Evolutionary conservation across 1,140 invertebrate species (phyloP).

Genomic region (Platyura marginata): DNA sequence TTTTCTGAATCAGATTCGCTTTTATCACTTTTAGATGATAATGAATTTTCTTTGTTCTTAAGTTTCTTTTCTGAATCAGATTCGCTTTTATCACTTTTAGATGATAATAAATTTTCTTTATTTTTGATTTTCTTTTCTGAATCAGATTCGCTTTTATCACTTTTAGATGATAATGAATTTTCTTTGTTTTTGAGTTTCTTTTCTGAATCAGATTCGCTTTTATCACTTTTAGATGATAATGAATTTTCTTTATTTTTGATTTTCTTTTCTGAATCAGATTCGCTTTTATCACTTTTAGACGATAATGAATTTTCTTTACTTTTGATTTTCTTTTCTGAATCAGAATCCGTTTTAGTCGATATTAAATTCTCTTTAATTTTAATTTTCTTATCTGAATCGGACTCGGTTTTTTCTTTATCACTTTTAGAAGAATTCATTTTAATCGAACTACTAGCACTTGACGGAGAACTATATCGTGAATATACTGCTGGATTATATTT

Average conservation of each 20-base stretch:
- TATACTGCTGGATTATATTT: conserved; percentile 21
- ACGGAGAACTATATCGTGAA: conserved; percentile 8
- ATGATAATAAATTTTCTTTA: too few species aligned
- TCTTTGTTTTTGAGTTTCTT: too few species aligned
- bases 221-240: conserved; percentile 2
- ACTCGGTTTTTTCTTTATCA: neutral
- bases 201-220: neutral
- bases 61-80: conserved; percentile 1
- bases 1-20: neutral
- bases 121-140: too few species aligned
- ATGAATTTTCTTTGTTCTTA: too few species aligned
- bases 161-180: conserved; percentile 2
- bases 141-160: neutral
- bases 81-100: neutral
- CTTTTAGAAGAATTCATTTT: conserved; percentile 1
- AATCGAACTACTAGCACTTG: neutral
- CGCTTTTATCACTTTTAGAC: neutral
- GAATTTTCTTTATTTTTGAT: too few species aligned
- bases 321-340: too few species aligned
- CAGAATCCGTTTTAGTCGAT: too few species aligned
- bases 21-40: conserved; percentile 2
- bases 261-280: neutral
- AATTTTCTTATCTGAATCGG: neutral
- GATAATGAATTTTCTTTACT: too few species aligned
- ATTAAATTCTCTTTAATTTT: neutral